Conservation (phyloP, 1,140 invertebrate species). For the Ceratina japonica region DNA sequence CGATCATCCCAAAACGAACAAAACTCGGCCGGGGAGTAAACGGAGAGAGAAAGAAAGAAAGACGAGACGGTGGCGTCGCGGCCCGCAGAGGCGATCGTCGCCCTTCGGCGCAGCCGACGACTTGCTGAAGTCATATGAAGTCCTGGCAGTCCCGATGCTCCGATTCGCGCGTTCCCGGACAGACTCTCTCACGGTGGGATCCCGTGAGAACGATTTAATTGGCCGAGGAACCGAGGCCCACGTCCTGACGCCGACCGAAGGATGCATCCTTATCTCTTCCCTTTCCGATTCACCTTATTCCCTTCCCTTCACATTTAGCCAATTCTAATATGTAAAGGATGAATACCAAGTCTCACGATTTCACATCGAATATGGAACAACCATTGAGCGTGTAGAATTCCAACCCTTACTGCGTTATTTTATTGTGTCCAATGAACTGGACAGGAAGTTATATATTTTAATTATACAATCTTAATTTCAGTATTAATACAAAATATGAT, state of each 20-base stretch:
- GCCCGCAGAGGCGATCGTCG: slow-evolving; percentile 4
- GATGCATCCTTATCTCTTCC: slow-evolving; percentile 47
- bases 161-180: slow-evolving; percentile 67
- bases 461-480: too few relatives aligned
- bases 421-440: too few relatives aligned
- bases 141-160: slow-evolving; percentile 58
- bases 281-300: slow-evolving; percentile 30
- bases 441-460: too few relatives aligned
- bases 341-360: too few relatives aligned
- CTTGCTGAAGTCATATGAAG: slow-evolving; percentile 61
- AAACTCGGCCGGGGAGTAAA: background rate
- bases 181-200: slow-evolving; percentile 72
- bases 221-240: slow-evolving; percentile 51
- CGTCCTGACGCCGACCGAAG: background rate
- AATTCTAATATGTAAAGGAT: too few relatives aligned
- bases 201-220: slow-evolving; percentile 74
- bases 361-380: too few relatives aligned
- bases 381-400: too few relatives aligned
- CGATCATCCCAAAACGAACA: background rate
- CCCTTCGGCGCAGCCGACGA: slow-evolving; percentile 36
- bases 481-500: too few relatives aligned
- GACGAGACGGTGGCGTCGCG: background rate
- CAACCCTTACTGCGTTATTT: too few relatives aligned
- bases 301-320: background rate
- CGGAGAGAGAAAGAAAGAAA: background rate